Evolutionary conservation across 2,113 vertebrate genomes (phyloP).

Genomic region (Phalacrocorax carbo): DNA sequence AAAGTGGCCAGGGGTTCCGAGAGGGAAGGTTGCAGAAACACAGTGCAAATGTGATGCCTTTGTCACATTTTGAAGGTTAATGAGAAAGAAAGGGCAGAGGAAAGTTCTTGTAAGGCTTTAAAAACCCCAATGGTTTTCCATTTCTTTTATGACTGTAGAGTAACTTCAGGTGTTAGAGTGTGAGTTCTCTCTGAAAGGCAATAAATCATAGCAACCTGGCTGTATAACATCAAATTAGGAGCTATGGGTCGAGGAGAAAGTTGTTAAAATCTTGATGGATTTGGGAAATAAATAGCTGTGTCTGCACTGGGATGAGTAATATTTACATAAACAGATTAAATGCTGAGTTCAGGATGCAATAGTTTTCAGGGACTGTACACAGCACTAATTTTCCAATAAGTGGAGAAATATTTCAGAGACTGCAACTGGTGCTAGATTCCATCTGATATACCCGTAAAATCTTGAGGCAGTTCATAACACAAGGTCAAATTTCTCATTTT

Average conservation of each 20-base stretch:
- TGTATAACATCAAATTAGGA: constrained; percentile 9
- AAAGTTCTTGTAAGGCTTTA: background rate
- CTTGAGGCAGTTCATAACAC: background rate
- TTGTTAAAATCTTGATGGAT: constrained; percentile 11
- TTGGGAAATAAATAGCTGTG: constrained; percentile 3
- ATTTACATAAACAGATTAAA: background rate
- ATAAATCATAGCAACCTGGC: background rate
- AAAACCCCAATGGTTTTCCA: background rate
- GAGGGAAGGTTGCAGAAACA: background rate
- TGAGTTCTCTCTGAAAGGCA: background rate
- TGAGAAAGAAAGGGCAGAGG: background rate
- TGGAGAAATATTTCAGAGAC: background rate
- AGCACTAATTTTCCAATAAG: background rate
- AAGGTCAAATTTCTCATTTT: constrained; percentile 25
- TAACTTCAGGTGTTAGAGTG: background rate
- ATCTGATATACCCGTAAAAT: background rate
- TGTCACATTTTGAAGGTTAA: background rate
- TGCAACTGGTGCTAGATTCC: background rate
- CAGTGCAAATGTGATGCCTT: background rate
- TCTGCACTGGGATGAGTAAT: background rate
- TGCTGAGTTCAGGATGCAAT: background rate
- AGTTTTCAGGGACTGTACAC: background rate
- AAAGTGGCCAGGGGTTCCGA: background rate
- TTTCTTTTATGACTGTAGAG: background rate
- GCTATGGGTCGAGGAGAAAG: background rate